Evolutionary conservation across 1,140 invertebrate species (phyloP).

Genomic region (Steinernema khuongi): DNA sequence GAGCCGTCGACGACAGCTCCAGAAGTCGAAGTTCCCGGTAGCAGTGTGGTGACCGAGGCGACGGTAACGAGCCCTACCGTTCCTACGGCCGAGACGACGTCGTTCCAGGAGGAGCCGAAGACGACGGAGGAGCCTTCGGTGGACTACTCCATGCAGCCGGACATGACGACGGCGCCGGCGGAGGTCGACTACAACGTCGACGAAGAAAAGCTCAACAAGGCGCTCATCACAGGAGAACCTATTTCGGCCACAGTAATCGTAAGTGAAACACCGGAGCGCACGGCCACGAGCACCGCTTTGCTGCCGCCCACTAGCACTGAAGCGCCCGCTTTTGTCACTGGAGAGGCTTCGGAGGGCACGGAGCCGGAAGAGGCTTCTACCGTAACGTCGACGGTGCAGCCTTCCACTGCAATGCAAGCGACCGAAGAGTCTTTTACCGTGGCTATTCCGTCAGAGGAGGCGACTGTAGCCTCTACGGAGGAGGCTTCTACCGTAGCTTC

Average conservation of each 20-base stretch:
- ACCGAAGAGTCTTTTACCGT: too few relatives aligned
- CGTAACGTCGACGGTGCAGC: neutral
- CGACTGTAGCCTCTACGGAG: too few relatives aligned
- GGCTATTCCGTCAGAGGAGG: too few relatives aligned
- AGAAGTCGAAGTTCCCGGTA: neutral
- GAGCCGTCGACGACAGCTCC: neutral
- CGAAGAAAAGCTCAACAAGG: neutral
- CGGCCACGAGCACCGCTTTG: neutral
- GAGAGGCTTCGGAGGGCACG: neutral
- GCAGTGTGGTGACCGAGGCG: neutral
- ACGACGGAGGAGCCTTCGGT: neutral
- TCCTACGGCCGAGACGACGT: neutral
- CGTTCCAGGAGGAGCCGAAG: slow-evolving; percentile 4
- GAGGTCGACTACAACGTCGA: neutral
- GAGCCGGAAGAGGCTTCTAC: neutral
- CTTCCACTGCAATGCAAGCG: neutral
- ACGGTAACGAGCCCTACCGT: neutral
- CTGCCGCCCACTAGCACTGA: neutral
- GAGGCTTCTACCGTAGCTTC: too few relatives aligned
- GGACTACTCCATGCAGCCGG: neutral
- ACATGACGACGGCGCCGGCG: neutral
- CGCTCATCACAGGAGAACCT: neutral
- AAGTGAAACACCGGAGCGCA: neutral
- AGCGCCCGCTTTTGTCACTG: neutral
- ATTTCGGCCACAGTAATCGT: slow-evolving; percentile 2